phyloP scores from a whole-genome alignment of 2,888 invertebrate genomes.

The Lapara coniferarum region DNA sequence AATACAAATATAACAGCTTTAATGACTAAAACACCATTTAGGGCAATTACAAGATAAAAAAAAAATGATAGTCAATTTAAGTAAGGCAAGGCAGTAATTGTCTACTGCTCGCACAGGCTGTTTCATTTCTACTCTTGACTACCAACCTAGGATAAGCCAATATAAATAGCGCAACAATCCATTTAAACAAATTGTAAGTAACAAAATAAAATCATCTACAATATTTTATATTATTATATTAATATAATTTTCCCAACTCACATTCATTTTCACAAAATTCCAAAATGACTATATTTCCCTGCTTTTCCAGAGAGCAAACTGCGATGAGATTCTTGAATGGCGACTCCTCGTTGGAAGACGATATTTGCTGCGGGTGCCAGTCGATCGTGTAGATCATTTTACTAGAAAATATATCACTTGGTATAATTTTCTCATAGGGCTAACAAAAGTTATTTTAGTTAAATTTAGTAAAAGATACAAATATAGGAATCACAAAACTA shows the following conservation, averaged over 20 bases:
- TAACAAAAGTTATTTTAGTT: too few relatives aligned
- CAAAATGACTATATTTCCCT: slow-evolving; percentile 70
- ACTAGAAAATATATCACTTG: slow-evolving; percentile 59
- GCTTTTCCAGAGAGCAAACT: slow-evolving; percentile 82
- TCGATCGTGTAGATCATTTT: slow-evolving; percentile 86
- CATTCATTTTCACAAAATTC: slow-evolving; percentile 60
- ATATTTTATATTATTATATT: background rate
- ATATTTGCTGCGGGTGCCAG: slow-evolving; percentile 89
- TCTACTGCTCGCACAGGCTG: too few relatives aligned
- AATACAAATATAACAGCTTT: background rate
- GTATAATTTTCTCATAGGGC: background rate
- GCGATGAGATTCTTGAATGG: slow-evolving; percentile 84
- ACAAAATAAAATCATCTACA: background rate
- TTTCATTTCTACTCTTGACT: too few relatives aligned
- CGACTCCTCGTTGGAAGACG: slow-evolving; percentile 80
- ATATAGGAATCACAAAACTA: too few relatives aligned
- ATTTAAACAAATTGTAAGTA: too few relatives aligned
- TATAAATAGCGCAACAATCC: too few relatives aligned
- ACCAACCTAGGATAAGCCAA: too few relatives aligned
- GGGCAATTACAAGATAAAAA: too few relatives aligned
- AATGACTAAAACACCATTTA: background rate
- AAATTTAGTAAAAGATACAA: too few relatives aligned
- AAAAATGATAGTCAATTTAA: too few relatives aligned
- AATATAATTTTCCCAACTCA: slow-evolving; percentile 34
- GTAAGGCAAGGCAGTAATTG: too few relatives aligned